phyloP scores from a whole-genome alignment of 2,113 vertebrate genomes.

The Nothobranchius furzeri region DNA sequence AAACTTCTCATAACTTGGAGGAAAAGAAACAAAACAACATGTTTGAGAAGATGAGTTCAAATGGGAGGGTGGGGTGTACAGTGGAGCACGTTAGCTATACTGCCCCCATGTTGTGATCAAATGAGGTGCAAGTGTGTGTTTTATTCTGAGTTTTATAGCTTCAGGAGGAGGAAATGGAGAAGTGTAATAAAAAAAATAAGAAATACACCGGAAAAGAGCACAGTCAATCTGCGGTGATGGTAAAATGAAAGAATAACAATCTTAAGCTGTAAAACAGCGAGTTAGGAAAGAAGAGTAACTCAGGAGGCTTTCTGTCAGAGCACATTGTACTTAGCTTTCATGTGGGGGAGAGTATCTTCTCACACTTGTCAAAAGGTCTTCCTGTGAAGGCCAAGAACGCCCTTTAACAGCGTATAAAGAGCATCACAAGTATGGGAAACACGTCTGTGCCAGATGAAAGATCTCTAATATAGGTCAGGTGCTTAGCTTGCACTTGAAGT shows the following conservation, averaged over 20 bases:
- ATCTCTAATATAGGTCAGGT: conserved; percentile 61
- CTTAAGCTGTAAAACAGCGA: conserved; percentile 30
- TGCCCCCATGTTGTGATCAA: conserved; percentile 24
- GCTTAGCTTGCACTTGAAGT: conserved; percentile 58
- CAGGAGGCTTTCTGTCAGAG: conserved; percentile 54
- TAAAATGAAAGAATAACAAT: conserved; percentile 47
- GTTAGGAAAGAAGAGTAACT: conserved; percentile 21
- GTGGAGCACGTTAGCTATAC: conserved; percentile 15
- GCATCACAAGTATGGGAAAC: conserved; percentile 62
- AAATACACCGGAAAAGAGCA: conserved; percentile 16
- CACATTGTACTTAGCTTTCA: conserved; percentile 55
- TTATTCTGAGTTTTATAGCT: conserved; percentile 13
- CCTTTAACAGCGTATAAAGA: conserved; percentile 56
- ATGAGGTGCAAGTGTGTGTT: conserved; percentile 28
- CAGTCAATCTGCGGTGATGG: conserved; percentile 26
- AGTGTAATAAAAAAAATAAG: conserved; percentile 18
- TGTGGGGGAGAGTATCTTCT: conserved; percentile 54
- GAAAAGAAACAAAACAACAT: conserved; percentile 7
- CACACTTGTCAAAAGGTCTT: conserved; percentile 64
- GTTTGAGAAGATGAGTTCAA: not conserved
- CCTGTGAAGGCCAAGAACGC: conserved; percentile 65
- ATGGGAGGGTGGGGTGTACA: too few relatives aligned
- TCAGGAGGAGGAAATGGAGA: conserved; percentile 14
- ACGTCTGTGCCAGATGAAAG: conserved; percentile 67
- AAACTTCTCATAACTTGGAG: conserved; percentile 4